These are phyloP conservation scores for Synanthedon formicaeformis DNA, from an alignment of 2,888 invertebrate genomes.

Conservation along the genomic window DNA sequence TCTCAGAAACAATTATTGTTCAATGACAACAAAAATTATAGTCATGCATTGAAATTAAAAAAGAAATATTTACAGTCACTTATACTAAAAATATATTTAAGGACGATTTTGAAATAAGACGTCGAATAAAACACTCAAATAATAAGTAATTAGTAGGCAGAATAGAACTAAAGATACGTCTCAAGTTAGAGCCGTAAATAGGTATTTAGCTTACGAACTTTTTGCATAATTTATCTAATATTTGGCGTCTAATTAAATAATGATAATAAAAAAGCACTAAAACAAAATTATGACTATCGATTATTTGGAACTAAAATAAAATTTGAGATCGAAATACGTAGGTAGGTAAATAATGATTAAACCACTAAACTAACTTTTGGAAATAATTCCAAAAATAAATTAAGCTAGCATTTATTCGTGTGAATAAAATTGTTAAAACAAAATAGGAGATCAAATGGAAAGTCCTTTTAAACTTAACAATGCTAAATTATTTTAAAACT, in stretches of 20 bases:
- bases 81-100: conserved; percentile 20
- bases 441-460: conserved; percentile 64
- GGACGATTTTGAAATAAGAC: background rate
- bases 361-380: conserved; percentile 4
- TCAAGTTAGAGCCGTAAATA: too few relatives aligned
- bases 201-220: conserved; percentile 8
- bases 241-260: conserved; percentile 56
- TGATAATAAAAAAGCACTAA: conserved; percentile 28
- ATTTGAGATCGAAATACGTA: conserved; percentile 55
- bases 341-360: conserved; percentile 21
- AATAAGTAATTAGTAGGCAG: background rate
- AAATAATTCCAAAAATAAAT: conserved; percentile 40
- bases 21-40: conserved; percentile 4
- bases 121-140: background rate
- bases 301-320: conserved; percentile 63
- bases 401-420: conserved; percentile 40
- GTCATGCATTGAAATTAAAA: conserved; percentile 5
- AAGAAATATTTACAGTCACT: conserved; percentile 32
- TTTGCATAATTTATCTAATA: conserved; percentile 50
- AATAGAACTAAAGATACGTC: too few relatives aligned
- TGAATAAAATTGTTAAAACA: conserved; percentile 51
- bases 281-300: conserved; percentile 52
- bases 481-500: conserved; percentile 15
- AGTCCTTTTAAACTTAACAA: conserved; percentile 56
- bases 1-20: conserved; percentile 2